Evolutionary conservation across 2,888 invertebrate genomes (phyloP).

Genomic region (Pyralis farinalis): DNA sequence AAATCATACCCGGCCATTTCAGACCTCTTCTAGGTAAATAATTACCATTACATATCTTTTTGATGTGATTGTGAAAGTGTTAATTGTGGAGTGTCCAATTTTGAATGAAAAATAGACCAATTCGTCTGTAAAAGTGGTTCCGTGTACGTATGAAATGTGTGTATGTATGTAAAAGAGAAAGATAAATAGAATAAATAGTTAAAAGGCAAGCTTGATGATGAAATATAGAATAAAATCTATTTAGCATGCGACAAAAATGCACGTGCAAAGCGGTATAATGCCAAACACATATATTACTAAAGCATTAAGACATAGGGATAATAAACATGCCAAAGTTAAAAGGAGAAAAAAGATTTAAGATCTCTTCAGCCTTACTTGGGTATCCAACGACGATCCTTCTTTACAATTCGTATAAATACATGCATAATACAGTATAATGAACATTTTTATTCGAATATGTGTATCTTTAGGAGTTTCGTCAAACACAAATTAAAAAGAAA

Average conservation of each 20-base stretch:
- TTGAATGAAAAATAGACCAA: slow-evolving; percentile 63
- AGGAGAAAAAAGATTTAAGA: slow-evolving; percentile 47
- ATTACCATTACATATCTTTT: slow-evolving; percentile 31
- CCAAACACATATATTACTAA: slow-evolving; percentile 26
- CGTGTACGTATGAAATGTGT: slow-evolving; percentile 39
- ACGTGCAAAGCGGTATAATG: slow-evolving; percentile 55
- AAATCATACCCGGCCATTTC: slow-evolving; percentile 72
- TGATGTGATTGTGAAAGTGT: slow-evolving; percentile 56
- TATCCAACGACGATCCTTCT: slow-evolving; percentile 78
- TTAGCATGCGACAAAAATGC: slow-evolving; percentile 69
- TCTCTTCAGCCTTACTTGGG: slow-evolving; percentile 72
- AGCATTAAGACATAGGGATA: too few species aligned
- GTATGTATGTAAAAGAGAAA: slow-evolving; percentile 54
- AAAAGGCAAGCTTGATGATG: slow-evolving; percentile 58
- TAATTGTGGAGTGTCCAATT: slow-evolving; percentile 71
- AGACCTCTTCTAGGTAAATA: slow-evolving; percentile 59
- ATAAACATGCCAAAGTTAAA: slow-evolving; percentile 22
- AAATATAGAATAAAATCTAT: slow-evolving; percentile 28
- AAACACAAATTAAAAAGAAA: slow-evolving; percentile 51
- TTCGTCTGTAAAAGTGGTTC: slow-evolving; percentile 50
- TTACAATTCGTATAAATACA: slow-evolving; percentile 54
- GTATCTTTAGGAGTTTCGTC: slow-evolving; percentile 36
- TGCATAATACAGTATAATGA: slow-evolving; percentile 59
- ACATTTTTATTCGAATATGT: slow-evolving; percentile 36
- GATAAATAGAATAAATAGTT: slow-evolving; percentile 60